Percentiles rank a stretch among this genome's conserved stretches.
Evolutionary conservation across 2,888 invertebrate genomes (phyloP).

Genomic region (Amphiduros pacificus): DNA sequence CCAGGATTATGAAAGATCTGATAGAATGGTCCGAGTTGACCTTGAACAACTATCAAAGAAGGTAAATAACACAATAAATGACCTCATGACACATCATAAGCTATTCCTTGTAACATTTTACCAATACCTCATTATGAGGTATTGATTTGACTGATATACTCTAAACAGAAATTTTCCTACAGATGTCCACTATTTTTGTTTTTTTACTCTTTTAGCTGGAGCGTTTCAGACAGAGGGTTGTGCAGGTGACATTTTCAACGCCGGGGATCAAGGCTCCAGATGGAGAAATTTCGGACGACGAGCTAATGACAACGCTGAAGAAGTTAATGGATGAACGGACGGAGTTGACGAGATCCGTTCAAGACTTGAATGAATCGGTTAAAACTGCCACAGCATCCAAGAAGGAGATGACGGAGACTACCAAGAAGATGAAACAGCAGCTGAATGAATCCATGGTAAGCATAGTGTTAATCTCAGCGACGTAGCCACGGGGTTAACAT

Average conservation of each 20-base stretch:
- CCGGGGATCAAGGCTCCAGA: constrained; percentile 52
- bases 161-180: no score
- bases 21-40: constrained; percentile 53
- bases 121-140: no score
- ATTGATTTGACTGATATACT: no score
- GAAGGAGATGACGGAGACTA: constrained; percentile 39
- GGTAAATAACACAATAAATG: constrained; percentile 40
- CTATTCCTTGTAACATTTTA: no score
- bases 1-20: constrained; percentile 53
- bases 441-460: constrained; percentile 45
- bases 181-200: background rate
- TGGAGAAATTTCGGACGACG: constrained; percentile 22
- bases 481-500: no score
- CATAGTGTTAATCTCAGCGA: constrained; percentile 2
- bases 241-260: constrained; percentile 54
- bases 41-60: constrained; percentile 51
- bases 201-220: constrained; percentile 42
- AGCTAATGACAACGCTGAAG: constrained; percentile 12
- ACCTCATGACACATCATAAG: no score
- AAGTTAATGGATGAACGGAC: constrained; percentile 9
- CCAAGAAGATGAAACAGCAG: constrained; percentile 43
- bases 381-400: constrained; percentile 37
- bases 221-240: constrained; percentile 52
- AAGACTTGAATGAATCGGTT: constrained; percentile 43
- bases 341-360: constrained; percentile 27